These are phyloP conservation scores for Furcifer pardalis DNA, from an alignment of 2,797 vertebrate genomes.

Conservation along the genomic window DNA sequence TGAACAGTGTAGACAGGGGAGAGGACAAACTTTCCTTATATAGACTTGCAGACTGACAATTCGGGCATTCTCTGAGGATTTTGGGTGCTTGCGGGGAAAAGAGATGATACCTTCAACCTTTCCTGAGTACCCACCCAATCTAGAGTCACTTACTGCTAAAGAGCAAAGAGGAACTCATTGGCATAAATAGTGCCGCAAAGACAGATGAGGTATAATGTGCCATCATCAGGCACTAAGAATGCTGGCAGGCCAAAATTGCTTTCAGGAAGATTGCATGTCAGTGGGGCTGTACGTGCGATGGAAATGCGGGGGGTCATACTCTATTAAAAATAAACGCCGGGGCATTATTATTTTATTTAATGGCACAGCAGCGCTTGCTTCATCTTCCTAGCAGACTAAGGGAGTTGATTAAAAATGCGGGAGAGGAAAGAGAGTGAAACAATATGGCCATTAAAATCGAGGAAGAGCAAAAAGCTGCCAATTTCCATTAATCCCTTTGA, in stretches of 20 bases:
- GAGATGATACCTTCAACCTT: slow-evolving; percentile 58
- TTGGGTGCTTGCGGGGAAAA: slow-evolving; percentile 53
- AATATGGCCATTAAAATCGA: slow-evolving; percentile 64
- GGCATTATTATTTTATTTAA: slow-evolving; percentile 64
- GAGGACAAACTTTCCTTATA: too few species aligned
- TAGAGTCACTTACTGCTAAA: slow-evolving; percentile 50
- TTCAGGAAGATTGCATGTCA: slow-evolving; percentile 59
- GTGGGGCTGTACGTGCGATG: slow-evolving; percentile 44
- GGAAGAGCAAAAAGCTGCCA: slow-evolving; percentile 34
- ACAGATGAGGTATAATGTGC: slow-evolving; percentile 46
- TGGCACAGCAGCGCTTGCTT: slow-evolving; percentile 43
- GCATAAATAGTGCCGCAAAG: slow-evolving; percentile 37
- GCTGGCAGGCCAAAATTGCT: slow-evolving; percentile 48
- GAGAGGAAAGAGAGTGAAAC: slow-evolving; percentile 51
- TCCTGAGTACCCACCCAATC: slow-evolving; percentile 59
- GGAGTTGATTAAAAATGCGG: slow-evolving; percentile 62
- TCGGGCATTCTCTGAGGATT: slow-evolving; percentile 30
- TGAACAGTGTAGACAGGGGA: too few species aligned
- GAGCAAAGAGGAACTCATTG: slow-evolving; percentile 54
- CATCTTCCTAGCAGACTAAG: slow-evolving; percentile 19
- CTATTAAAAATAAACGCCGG: slow-evolving; percentile 66
- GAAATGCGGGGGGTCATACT: slow-evolving; percentile 49
- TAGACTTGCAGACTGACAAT: too few species aligned
- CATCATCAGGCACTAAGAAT: slow-evolving; percentile 48
- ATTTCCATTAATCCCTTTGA: slow-evolving; percentile 54